Conservation (phyloP, 2,797 vertebrate genomes). For the Acipenser ruthenus region DNA sequence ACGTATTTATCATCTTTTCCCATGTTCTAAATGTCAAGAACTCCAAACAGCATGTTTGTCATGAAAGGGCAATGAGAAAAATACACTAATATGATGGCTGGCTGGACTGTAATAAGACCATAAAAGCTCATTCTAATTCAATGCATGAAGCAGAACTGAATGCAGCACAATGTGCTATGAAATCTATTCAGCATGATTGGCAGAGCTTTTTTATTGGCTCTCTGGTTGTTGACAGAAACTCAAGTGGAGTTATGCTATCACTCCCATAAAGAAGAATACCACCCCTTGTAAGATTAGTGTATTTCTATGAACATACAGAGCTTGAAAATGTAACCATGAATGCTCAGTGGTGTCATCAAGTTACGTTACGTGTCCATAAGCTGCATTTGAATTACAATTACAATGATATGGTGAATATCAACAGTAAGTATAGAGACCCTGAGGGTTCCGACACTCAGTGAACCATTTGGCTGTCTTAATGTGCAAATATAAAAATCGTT, state of each 20-base stretch:
- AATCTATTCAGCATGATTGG: constrained; percentile 12
- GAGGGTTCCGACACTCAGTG: no score
- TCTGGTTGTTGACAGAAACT: background rate
- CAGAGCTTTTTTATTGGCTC: background rate
- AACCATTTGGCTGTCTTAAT: no score
- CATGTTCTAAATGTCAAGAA: background rate
- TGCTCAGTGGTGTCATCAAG: no score
- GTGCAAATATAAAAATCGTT: no score
- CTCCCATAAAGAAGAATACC: no score
- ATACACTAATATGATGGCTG: background rate
- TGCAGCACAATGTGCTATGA: constrained; percentile 5
- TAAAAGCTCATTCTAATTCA: constrained; percentile 6
- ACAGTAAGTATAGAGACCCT: no score
- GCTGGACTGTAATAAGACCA: constrained; percentile 1
- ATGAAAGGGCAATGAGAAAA: background rate
- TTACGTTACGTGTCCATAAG: no score
- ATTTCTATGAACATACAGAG: no score
- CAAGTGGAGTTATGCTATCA: background rate
- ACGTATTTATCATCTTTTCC: background rate
- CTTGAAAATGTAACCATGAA: no score
- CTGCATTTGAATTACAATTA: no score
- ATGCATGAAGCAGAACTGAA: constrained; percentile 3
- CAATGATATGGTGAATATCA: no score
- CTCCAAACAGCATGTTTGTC: background rate
- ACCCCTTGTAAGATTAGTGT: no score